Evolutionary conservation across 2,888 invertebrate species (phyloP).

Genomic region (Drosophila ochracea): DNA sequence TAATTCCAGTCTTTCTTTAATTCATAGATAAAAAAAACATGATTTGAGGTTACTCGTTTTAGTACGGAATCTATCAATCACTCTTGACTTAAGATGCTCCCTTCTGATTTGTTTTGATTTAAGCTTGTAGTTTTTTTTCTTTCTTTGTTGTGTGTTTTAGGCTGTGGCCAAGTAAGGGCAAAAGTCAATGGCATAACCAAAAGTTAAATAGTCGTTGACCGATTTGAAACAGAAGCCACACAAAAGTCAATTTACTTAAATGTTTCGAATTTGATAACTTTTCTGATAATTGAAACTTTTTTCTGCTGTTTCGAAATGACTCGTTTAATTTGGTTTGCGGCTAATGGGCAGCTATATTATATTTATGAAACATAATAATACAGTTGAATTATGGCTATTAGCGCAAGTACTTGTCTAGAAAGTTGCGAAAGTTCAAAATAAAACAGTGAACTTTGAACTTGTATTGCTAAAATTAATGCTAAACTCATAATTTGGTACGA

Average conservation of each 20-base stretch:
- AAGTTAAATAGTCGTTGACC: conserved; percentile 32
- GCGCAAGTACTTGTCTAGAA: conserved; percentile 19
- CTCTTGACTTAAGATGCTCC: neutral
- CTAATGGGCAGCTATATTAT: conserved; percentile 2
- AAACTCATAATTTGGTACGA: neutral
- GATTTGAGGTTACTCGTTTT: neutral
- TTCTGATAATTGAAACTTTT: conserved; percentile 10
- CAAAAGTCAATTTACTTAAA: conserved; percentile 29
- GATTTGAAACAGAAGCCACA: conserved; percentile 35
- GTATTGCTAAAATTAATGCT: neutral
- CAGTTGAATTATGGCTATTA: neutral
- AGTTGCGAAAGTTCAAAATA: neutral
- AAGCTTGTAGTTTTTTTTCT: neutral
- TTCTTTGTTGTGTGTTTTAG: neutral
- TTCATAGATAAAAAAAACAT: neutral
- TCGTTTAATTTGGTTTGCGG: conserved; percentile 3
- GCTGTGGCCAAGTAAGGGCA: neutral
- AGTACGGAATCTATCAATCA: neutral
- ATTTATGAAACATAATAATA: neutral
- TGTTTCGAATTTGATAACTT: conserved; percentile 8
- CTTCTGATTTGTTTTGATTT: neutral
- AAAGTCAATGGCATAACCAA: conserved; percentile 19
- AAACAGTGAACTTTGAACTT: neutral
- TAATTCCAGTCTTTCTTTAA: neutral
- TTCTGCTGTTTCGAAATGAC: neutral